These are phyloP conservation scores for Potorous gilbertii DNA, from an alignment of 2,797 vertebrate genomes.

Conservation along the genomic window DNA sequence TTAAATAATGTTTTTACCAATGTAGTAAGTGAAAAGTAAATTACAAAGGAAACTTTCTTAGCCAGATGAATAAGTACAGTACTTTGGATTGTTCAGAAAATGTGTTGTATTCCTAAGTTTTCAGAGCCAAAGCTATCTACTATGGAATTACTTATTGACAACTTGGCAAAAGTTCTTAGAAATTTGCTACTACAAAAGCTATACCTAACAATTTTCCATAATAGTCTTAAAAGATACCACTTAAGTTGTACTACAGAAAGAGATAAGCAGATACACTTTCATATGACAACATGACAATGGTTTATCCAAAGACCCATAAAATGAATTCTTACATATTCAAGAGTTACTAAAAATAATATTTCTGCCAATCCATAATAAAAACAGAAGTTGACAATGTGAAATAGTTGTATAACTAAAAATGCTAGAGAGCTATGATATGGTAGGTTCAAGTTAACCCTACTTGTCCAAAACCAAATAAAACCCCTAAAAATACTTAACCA, in stretches of 20 bases:
- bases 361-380: conserved; percentile 67
- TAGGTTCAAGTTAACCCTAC: conserved; percentile 72
- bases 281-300: conserved; percentile 67
- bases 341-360: conserved; percentile 77
- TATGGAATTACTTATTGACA: conserved; percentile 50
- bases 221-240: conserved; percentile 67
- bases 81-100: conserved; percentile 48
- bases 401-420: conserved; percentile 75
- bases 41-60: conserved; percentile 48
- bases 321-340: conserved; percentile 75
- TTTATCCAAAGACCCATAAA: conserved; percentile 81
- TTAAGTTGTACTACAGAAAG: conserved; percentile 79
- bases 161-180: conserved; percentile 53
- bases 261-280: conserved; percentile 73
- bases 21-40: conserved; percentile 47
- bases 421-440: conserved; percentile 74
- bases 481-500: conserved; percentile 74
- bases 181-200: conserved; percentile 57
- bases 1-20: conserved; percentile 54
- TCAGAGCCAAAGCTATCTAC: conserved; percentile 31
- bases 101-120: background rate
- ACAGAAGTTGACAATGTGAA: conserved; percentile 69
- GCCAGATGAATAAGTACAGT: conserved; percentile 43
- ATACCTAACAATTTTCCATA: conserved; percentile 53
- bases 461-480: conserved; percentile 76